Evolutionary conservation across 2,113 vertebrate genomes (phyloP).

Genomic region (Sylvia atricapilla): DNA sequence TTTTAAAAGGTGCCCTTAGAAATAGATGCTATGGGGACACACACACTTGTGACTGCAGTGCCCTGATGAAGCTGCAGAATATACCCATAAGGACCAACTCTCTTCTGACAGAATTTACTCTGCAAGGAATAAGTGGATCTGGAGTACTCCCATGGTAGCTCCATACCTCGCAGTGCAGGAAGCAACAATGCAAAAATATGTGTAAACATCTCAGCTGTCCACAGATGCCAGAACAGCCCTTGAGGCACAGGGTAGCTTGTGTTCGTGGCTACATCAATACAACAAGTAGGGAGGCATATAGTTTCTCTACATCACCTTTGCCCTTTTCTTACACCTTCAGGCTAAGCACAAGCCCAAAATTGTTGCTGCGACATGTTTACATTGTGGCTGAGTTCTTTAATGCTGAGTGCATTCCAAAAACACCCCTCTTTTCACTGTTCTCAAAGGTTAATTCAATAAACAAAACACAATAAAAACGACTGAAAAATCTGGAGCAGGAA

Average conservation of each 20-base stretch:
- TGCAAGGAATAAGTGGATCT: neutral
- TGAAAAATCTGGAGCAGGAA: slow-evolving; percentile 13
- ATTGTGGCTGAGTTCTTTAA: neutral
- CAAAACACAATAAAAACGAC: slow-evolving; percentile 16
- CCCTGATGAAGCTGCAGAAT: neutral
- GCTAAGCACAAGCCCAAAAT: neutral
- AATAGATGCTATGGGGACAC: neutral
- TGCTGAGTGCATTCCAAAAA: neutral
- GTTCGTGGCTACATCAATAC: neutral
- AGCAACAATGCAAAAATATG: neutral
- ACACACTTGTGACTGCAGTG: neutral
- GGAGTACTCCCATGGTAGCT: neutral
- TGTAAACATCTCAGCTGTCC: neutral
- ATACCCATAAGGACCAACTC: neutral
- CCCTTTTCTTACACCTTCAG: neutral
- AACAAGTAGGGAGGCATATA: neutral
- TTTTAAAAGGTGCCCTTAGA: neutral
- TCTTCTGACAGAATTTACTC: neutral
- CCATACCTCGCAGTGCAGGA: neutral
- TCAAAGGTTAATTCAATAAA: slow-evolving; percentile 10
- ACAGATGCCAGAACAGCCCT: neutral
- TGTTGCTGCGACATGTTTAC: neutral
- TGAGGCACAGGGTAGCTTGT: neutral
- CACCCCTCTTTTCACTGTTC: neutral
- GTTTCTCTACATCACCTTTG: neutral